Conservation (phyloP, 2,113 vertebrate species). For the Hydropotes inermis region DNA sequence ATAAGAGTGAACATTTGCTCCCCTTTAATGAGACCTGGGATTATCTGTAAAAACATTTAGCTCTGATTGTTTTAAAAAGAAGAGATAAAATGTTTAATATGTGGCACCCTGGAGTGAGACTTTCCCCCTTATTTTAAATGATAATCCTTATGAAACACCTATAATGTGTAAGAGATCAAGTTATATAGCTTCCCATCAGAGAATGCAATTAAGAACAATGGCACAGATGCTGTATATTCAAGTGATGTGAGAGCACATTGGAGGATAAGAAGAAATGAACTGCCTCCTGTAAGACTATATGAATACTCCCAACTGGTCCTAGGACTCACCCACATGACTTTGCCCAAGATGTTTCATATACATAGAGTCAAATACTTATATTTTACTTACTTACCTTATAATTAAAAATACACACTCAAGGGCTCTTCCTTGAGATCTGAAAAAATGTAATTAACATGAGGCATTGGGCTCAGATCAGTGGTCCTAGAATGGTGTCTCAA, state of each 20-base stretch:
- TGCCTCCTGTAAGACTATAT: neutral
- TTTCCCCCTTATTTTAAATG: constrained; percentile 53
- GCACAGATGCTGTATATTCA: constrained; percentile 58
- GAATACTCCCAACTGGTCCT: neutral
- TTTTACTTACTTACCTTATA: neutral
- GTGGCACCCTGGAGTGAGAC: constrained; percentile 44
- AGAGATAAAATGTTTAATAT: constrained; percentile 64
- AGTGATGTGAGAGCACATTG: neutral
- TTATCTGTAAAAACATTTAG: constrained; percentile 56
- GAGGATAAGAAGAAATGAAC: constrained; percentile 25
- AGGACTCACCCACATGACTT: neutral
- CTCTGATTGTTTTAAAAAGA: constrained; percentile 66
- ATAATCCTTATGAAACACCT: constrained; percentile 66
- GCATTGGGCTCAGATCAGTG: neutral
- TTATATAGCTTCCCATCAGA: constrained; percentile 41
- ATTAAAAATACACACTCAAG: constrained; percentile 21
- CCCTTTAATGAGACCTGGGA: constrained; percentile 8
- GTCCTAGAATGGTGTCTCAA: neutral
- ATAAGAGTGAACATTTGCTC: neutral
- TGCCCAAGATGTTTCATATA: neutral
- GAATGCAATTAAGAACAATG: constrained; percentile 6
- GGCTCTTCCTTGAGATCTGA: constrained; percentile 8
- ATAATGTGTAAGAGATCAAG: constrained; percentile 38
- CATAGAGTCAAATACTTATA: neutral
- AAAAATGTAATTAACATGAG: neutral